A percentile compares a stretch with the other conserved stretches of the same genome.
Conservation (phyloP, 2,888 invertebrate genomes). For the Synergus itoensis region DNA sequence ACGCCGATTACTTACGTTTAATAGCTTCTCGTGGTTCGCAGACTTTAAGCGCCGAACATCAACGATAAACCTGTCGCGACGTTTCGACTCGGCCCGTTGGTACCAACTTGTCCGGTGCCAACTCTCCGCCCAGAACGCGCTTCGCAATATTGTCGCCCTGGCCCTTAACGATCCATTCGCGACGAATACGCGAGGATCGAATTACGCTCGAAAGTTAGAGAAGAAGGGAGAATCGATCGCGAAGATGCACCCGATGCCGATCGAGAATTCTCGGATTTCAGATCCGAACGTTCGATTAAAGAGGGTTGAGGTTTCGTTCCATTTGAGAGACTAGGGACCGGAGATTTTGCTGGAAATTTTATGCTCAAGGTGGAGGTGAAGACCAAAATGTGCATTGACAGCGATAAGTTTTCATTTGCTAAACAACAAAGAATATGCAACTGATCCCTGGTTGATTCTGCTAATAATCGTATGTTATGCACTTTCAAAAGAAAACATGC, state of each 20-base stretch:
- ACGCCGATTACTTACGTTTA: constrained; percentile 30
- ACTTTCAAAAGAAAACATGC: no score
- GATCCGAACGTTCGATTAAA: constrained; percentile 26
- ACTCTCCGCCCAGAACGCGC: neutral
- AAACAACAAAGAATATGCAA: no score
- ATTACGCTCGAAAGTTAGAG: neutral
- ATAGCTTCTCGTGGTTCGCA: constrained; percentile 24
- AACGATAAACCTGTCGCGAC: constrained; percentile 28
- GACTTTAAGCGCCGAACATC: constrained; percentile 21
- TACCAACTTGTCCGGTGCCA: constrained; percentile 16
- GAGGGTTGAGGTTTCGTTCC: constrained; percentile 1
- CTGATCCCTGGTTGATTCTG: no score
- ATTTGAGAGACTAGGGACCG: neutral
- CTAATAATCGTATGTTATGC: no score
- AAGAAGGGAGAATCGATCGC: constrained; percentile 16
- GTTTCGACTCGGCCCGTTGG: constrained; percentile 14
- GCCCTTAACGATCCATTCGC: constrained; percentile 32
- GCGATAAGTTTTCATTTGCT: no score
- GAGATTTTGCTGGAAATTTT: neutral
- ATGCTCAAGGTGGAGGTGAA: no score
- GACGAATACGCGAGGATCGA: constrained; percentile 35
- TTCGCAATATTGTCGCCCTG: constrained; percentile 27
- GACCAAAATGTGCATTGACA: no score
- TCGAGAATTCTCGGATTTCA: constrained; percentile 30
- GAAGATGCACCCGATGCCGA: constrained; percentile 17